Evolutionary conservation across 2,797 vertebrate species (phyloP).

Genomic region (Buphagus erythrorhynchus): DNA sequence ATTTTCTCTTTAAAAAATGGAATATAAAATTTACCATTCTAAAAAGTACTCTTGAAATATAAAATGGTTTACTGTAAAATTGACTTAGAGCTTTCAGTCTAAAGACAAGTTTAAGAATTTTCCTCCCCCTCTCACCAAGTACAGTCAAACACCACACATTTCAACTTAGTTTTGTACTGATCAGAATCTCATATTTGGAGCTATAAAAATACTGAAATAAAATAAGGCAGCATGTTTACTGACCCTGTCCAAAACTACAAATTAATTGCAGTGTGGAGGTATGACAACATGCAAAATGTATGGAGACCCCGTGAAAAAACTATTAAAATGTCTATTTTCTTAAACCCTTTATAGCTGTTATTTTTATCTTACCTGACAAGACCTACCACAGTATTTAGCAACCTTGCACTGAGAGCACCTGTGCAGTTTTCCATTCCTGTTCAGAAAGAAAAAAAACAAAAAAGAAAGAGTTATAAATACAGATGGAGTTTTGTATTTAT

Average conservation of each 20-base stretch:
- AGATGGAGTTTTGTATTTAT: background rate
- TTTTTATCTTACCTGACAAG: conserved; percentile 89
- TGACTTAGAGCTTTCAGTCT: background rate
- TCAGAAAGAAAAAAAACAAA: background rate
- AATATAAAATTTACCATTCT: background rate
- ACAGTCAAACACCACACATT: background rate
- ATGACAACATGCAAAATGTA: background rate
- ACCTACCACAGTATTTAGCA: conserved; percentile 87
- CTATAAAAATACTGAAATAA: background rate
- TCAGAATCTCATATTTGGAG: background rate
- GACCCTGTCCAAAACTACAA: background rate
- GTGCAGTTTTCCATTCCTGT: conserved; percentile 83
- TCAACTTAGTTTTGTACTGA: background rate
- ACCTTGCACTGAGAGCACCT: conserved; percentile 92
- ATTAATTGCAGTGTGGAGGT: background rate
- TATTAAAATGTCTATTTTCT: background rate
- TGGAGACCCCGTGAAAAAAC: background rate
- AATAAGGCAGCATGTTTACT: background rate
- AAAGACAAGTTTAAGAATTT: background rate
- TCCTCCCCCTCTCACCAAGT: background rate
- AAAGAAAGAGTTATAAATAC: background rate
- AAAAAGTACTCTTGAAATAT: background rate
- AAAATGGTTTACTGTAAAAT: background rate
- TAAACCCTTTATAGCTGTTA: background rate
- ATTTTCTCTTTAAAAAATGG: background rate